Evolutionary conservation across 1,140 invertebrate species (phyloP).

Genomic region (Tetramorium parvispinum): DNA sequence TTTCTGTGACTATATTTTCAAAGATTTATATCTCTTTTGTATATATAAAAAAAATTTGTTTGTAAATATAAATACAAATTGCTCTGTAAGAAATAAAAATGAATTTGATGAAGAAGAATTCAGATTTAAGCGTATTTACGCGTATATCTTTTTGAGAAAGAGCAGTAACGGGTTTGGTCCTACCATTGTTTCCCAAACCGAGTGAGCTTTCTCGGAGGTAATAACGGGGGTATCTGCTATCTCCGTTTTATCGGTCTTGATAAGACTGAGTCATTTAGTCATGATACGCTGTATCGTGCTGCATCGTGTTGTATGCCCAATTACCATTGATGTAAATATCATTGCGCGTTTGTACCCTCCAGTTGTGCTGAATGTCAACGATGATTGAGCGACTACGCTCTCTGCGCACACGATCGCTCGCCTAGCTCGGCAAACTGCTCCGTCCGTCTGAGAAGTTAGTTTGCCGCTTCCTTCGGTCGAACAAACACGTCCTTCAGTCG

Average conservation of each 20-base stretch:
- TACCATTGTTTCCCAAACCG: background rate
- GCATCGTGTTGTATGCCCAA: slow-evolving; percentile 14
- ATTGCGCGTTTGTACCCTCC: slow-evolving; percentile 53
- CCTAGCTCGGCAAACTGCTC: slow-evolving; percentile 45
- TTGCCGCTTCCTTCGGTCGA: background rate
- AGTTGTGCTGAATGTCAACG: slow-evolving; percentile 8
- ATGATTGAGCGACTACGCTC: slow-evolving; percentile 58
- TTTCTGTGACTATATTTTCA: slow-evolving; percentile 3
- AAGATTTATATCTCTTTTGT: slow-evolving; percentile 1
- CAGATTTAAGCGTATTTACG: background rate
- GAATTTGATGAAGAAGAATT: slow-evolving; percentile 10
- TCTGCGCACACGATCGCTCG: slow-evolving; percentile 13
- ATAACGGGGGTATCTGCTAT: background rate
- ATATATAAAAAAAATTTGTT: background rate
- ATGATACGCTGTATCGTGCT: slow-evolving; percentile 5
- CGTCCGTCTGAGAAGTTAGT: slow-evolving; percentile 25
- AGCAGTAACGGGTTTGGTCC: background rate
- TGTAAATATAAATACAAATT: slow-evolving; percentile 38
- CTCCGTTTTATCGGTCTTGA: slow-evolving; percentile 34
- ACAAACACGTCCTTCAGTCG: background rate
- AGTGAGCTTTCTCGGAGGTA: background rate
- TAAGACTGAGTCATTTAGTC: slow-evolving; percentile 33
- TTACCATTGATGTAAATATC: slow-evolving; percentile 53
- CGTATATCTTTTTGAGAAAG: background rate
- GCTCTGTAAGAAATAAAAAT: background rate